Percentiles rank a stretch among this genome's conserved stretches.
Evolutionary conservation across 2,797 vertebrate species (phyloP).

Genomic region (Sebastes variabilis): DNA sequence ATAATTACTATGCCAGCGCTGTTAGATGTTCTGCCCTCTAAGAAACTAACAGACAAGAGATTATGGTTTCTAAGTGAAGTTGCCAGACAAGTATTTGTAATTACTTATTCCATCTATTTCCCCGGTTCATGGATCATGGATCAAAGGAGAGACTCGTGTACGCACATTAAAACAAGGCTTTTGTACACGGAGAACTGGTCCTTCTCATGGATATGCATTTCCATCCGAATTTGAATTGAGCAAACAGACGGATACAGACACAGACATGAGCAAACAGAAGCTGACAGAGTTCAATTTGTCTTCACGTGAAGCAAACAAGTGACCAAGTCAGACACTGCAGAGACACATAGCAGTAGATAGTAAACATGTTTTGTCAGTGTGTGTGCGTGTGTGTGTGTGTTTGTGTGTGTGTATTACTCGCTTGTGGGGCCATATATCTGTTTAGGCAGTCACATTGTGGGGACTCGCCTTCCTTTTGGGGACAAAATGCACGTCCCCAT

Average conservation of each 20-base stretch:
- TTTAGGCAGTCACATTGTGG: no score
- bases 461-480: no score
- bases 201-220: not conserved
- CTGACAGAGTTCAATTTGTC: not conserved
- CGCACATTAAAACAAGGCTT: not conserved
- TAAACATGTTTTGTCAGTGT: not conserved
- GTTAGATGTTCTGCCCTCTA: conserved; percentile 23
- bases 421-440: no score
- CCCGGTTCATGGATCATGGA: not conserved
- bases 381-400: not conserved
- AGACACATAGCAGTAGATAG: not conserved
- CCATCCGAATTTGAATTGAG: not conserved
- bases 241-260: conserved; percentile 7
- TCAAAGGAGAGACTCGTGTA: conserved; percentile 6
- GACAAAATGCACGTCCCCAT: no score
- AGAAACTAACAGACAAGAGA: conserved; percentile 12
- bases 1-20: not conserved
- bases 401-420: no score
- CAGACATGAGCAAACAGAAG: not conserved
- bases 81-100: conserved; percentile 16
- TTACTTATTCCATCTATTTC: conserved; percentile 21
- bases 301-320: conserved; percentile 9
- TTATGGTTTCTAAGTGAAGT: not conserved
- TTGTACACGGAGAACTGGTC: not conserved
- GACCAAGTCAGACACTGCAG: conserved; percentile 11